Evolutionary conservation across 1,140 invertebrate genomes (phyloP).

Genomic region (Zophobas atratus): DNA sequence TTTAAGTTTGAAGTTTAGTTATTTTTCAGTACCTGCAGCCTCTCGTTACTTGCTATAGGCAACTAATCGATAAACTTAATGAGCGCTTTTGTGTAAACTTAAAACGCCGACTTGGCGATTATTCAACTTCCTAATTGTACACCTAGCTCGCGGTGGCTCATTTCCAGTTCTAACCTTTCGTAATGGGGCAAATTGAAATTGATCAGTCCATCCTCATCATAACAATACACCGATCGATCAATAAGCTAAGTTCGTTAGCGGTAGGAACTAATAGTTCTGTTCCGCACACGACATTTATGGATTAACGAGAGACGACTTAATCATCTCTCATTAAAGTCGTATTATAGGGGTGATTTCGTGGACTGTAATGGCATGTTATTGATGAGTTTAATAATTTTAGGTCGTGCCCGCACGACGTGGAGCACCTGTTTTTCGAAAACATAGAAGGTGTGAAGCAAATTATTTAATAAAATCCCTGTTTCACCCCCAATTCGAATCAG

Average conservation of each 20-base stretch:
- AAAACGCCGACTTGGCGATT: too few relatives aligned
- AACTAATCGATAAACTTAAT: too few relatives aligned
- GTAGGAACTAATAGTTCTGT: not conserved
- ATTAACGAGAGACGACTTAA: not conserved
- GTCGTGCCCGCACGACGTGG: conserved; percentile 24
- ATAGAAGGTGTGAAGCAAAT: conserved; percentile 20
- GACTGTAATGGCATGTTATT: not conserved
- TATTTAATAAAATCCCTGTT: conserved; percentile 1
- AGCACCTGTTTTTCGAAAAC: conserved; percentile 23
- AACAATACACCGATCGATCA: conserved; percentile 17
- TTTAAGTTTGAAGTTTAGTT: too few relatives aligned
- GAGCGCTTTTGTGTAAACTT: too few relatives aligned
- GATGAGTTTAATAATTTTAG: conserved; percentile 30
- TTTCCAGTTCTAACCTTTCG: too few relatives aligned
- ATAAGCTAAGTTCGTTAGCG: conserved; percentile 1
- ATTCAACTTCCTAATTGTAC: too few relatives aligned
- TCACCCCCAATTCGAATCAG: conserved; percentile 1
- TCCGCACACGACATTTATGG: not conserved
- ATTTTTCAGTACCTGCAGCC: too few relatives aligned
- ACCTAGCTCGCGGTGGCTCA: too few relatives aligned
- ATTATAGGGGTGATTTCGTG: not conserved
- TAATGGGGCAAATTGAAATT: too few relatives aligned
- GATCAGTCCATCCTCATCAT: not conserved
- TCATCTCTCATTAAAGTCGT: not conserved
- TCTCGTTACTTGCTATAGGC: too few relatives aligned